Evolutionary conservation across 2,113 vertebrate species (phyloP).

Genomic region (Rallus limicola): DNA sequence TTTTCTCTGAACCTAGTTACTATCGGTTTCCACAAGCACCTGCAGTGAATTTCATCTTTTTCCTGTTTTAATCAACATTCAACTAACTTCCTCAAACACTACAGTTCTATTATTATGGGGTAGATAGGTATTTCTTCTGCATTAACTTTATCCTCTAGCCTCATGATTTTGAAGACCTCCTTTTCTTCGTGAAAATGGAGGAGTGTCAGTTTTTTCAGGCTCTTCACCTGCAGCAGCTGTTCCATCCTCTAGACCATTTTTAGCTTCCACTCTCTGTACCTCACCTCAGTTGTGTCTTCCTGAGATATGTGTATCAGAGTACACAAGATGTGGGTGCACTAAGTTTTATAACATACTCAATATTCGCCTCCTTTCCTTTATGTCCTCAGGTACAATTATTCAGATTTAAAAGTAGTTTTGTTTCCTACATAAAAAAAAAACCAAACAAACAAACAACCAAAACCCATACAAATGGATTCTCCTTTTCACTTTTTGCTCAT

Average conservation of each 20-base stretch:
- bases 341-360: not conserved
- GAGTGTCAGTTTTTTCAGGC: not conserved
- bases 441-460: too few species aligned
- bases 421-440: not conserved
- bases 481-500: not conserved
- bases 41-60: not conserved
- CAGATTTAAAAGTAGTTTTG: not conserved
- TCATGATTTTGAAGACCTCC: not conserved
- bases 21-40: not conserved
- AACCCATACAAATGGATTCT: not conserved
- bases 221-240: not conserved
- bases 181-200: not conserved
- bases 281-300: not conserved
- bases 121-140: not conserved
- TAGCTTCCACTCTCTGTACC: not conserved
- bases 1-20: not conserved
- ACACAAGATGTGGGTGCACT: not conserved
- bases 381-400: not conserved
- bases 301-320: not conserved
- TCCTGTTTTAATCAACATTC: not conserved
- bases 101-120: not conserved
- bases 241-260: not conserved
- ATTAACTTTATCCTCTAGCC: not conserved
- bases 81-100: not conserved
- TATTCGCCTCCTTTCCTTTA: not conserved